These are phyloP conservation scores for Ameiurus melas DNA, from an alignment of 2,113 vertebrate genomes.

Conservation along the genomic window DNA sequence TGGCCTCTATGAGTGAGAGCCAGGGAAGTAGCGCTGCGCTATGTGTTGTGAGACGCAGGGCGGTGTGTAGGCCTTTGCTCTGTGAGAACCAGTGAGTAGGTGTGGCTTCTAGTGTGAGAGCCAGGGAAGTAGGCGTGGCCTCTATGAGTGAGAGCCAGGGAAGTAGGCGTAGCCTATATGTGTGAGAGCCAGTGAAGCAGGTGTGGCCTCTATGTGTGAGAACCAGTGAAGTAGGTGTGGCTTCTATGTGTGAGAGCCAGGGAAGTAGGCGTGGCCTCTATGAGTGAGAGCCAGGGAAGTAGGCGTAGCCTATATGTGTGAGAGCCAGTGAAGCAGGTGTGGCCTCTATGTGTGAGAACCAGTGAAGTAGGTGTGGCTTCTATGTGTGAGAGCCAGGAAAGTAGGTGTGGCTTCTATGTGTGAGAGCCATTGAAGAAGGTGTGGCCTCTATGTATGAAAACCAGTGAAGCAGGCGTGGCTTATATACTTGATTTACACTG, in stretches of 20 bases:
- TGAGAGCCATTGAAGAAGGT: too few relatives aligned
- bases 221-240: not conserved
- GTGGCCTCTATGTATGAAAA: too few relatives aligned
- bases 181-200: not conserved
- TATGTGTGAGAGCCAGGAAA: not conserved
- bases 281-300: not conserved
- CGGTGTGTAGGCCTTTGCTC: too few relatives aligned
- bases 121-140: not conserved
- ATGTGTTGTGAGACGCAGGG: too few relatives aligned
- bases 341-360: not conserved
- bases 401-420: not conserved
- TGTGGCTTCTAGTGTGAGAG: too few relatives aligned
- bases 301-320: not conserved
- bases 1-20: too few relatives aligned
- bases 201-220: not conserved
- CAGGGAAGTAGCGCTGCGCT: not conserved
- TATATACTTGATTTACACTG: accelerated
- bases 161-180: not conserved
- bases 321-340: not conserved
- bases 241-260: not conserved
- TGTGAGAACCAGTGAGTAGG: not conserved
- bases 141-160: not conserved
- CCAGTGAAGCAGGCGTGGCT: too few relatives aligned
- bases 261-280: not conserved
- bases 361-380: not conserved